These are phyloP conservation scores for Mico argentatus DNA, from an alignment of 2,797 vertebrate species.

Conservation along the genomic window DNA sequence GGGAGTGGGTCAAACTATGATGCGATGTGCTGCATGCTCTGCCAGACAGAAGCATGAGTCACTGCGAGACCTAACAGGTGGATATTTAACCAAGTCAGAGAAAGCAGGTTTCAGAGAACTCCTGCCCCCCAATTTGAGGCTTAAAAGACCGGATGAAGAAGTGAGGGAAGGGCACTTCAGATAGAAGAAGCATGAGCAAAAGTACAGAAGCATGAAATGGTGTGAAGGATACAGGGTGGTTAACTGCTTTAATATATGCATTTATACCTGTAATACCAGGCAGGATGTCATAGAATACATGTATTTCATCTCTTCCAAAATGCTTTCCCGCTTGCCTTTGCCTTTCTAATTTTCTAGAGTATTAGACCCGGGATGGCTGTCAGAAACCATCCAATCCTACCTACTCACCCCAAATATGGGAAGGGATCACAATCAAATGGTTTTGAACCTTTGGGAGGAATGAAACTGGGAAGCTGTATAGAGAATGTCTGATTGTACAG, in stretches of 20 bases:
- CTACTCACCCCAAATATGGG: neutral
- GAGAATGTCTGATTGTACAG: neutral
- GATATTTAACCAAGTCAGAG: neutral
- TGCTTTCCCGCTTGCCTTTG: neutral
- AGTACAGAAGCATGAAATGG: fast-evolving
- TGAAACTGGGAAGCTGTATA: neutral
- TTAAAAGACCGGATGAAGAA: neutral
- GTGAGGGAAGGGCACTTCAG: neutral
- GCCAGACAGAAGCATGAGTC: neutral
- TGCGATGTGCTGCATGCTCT: neutral
- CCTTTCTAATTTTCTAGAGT: neutral
- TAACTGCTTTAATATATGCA: fast-evolving
- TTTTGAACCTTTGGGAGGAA: neutral
- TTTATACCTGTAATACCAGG: neutral
- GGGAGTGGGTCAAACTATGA: neutral
- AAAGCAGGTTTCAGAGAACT: neutral
- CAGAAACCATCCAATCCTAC: neutral
- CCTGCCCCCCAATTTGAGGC: neutral
- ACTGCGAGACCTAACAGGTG: neutral
- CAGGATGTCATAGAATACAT: neutral
- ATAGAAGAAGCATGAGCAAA: neutral
- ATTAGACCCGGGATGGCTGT: neutral
- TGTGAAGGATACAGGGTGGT: too few relatives aligned
- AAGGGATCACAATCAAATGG: neutral
- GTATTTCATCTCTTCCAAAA: neutral